A percentile compares a stretch with the other conserved stretches of the same genome.
Evolutionary conservation across 2,113 vertebrate genomes (phyloP).

Genomic region (Syngnathus typhle): DNA sequence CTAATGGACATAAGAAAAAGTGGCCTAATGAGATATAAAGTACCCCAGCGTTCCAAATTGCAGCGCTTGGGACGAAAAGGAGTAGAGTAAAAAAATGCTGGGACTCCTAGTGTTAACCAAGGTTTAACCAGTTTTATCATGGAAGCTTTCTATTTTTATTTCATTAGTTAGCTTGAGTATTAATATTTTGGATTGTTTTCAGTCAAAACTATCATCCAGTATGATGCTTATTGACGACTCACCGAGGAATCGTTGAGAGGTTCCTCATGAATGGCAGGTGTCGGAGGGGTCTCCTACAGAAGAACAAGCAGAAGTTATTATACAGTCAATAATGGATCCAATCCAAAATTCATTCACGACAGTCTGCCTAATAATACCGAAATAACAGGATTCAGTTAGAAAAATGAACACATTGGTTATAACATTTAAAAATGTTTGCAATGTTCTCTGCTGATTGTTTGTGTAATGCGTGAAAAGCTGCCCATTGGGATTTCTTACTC

Average conservation of each 20-base stretch:
- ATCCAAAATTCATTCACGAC: neutral
- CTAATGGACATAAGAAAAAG: too few relatives aligned
- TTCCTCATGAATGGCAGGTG: slow-evolving; percentile 73
- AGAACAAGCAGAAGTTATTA: slow-evolving; percentile 28
- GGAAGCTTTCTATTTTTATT: neutral
- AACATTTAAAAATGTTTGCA: slow-evolving; percentile 2
- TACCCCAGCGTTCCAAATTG: too few relatives aligned
- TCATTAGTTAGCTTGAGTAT: neutral
- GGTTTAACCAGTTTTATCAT: neutral
- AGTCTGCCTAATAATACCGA: neutral
- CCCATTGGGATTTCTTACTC: slow-evolving; percentile 6
- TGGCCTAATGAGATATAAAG: too few relatives aligned
- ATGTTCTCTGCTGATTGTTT: slow-evolving; percentile 2
- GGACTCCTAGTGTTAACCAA: neutral
- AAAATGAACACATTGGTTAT: neutral
- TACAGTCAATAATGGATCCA: slow-evolving; percentile 6
- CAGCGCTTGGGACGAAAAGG: too few relatives aligned
- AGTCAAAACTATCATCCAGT: neutral
- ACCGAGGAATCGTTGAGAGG: slow-evolving; percentile 67
- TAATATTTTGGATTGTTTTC: too few relatives aligned
- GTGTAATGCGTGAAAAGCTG: slow-evolving; percentile 4
- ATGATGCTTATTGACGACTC: slow-evolving; percentile 43
- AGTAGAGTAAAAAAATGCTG: neutral
- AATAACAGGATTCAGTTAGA: neutral
- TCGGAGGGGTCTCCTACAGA: slow-evolving; percentile 69